Evolutionary conservation across 2,113 vertebrate genomes (phyloP).

Genomic region (Gila orcuttii): DNA sequence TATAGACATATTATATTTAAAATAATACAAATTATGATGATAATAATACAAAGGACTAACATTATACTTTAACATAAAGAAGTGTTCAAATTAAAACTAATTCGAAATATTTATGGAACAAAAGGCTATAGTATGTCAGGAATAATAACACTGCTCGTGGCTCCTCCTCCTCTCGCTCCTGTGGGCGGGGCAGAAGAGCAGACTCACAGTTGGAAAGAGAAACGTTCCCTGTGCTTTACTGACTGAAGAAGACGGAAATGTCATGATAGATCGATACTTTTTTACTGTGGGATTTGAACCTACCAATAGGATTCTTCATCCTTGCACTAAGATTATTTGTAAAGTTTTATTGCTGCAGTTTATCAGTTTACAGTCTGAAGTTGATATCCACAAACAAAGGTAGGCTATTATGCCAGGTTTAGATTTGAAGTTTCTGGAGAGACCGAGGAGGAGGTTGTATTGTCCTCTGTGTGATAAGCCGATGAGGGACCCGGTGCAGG

Average conservation of each 20-base stretch:
- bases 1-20: not conserved
- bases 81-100: not conserved
- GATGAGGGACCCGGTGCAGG: conserved; percentile 95
- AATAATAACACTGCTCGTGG: not conserved
- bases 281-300: not conserved
- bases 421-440: conserved; percentile 96
- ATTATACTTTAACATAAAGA: too few relatives aligned
- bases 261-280: not conserved
- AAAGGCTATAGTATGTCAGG: too few relatives aligned
- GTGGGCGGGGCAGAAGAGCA: not conserved
- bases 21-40: not conserved
- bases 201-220: not conserved
- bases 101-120: not conserved
- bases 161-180: not conserved
- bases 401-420: conserved; percentile 86
- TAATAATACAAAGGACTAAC: not conserved
- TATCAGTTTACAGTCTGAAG: not conserved
- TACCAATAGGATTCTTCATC: not conserved
- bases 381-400: not conserved
- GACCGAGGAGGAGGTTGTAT: conserved; percentile 89
- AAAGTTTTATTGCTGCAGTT: not conserved
- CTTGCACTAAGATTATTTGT: not conserved
- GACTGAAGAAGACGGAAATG: not conserved
- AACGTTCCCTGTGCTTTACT: not conserved
- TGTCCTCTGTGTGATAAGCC: conserved; percentile 94